Percentiles rank a stretch among this genome's conserved stretches.
Evolutionary conservation across 2,888 invertebrate genomes (phyloP).

Genomic region (Caenorhabditis afra): DNA sequence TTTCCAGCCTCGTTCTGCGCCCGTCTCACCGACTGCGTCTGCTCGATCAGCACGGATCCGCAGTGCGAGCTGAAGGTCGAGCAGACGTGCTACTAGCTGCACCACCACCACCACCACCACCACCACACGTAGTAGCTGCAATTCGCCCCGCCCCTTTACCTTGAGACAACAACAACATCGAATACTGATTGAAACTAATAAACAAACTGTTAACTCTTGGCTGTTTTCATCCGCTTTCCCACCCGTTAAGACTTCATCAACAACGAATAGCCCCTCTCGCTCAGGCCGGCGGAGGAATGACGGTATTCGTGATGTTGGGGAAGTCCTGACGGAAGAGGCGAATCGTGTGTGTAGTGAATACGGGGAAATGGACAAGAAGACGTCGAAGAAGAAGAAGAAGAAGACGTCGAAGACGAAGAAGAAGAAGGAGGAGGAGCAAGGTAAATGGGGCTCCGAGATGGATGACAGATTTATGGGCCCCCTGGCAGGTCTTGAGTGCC

Average conservation of each 20-base stretch:
- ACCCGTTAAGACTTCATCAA: constrained; percentile 56
- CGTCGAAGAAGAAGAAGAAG: neutral
- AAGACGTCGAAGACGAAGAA: neutral
- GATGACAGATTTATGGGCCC: constrained; percentile 1
- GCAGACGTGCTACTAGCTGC: constrained; percentile 41
- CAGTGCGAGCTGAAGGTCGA: constrained; percentile 45
- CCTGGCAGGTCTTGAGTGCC: neutral
- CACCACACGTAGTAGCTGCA: neutral
- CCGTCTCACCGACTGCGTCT: constrained; percentile 52
- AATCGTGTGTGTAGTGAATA: neutral
- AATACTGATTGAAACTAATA: too few relatives aligned
- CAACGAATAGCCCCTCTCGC: constrained; percentile 70
- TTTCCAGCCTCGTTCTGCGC: constrained; percentile 58
- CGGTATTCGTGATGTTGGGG: constrained; percentile 47
- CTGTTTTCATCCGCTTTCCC: neutral
- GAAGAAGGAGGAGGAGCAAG: neutral
- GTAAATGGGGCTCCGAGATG: neutral
- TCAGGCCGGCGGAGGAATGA: neutral
- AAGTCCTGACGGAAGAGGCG: constrained; percentile 32
- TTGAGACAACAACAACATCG: too few relatives aligned
- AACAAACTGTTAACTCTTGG: neutral
- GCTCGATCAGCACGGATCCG: constrained; percentile 56
- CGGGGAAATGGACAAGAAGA: neutral
- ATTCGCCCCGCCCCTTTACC: too few relatives aligned
- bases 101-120: neutral